A percentile compares a stretch with the other conserved stretches of the same genome.
Evolutionary conservation across 2,888 invertebrate species (phyloP).

Genomic region (Teinopalpus imperialis): DNA sequence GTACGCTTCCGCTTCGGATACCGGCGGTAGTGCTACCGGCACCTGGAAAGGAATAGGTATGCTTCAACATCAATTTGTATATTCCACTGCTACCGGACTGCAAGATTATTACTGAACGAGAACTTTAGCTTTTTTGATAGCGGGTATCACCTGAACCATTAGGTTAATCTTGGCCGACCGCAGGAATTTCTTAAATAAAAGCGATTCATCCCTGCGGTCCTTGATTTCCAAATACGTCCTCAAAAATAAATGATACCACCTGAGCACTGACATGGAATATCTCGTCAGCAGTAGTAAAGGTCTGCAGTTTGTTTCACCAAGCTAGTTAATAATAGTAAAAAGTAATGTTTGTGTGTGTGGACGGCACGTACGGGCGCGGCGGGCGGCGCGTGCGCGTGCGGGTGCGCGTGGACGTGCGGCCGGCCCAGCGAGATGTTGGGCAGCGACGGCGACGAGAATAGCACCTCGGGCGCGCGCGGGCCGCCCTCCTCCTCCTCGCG

Average conservation of each 20-base stretch:
- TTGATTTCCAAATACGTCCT: too few relatives aligned
- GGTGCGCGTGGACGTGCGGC: conserved; percentile 86
- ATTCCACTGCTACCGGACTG: too few relatives aligned
- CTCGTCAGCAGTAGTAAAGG: not conserved
- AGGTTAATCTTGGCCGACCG: too few relatives aligned
- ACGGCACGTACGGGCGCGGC: conserved; percentile 14
- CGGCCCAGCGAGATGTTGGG: conserved; percentile 97
- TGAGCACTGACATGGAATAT: too few relatives aligned
- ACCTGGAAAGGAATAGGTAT: conserved; percentile 33
- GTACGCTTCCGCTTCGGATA: conserved; percentile 90
- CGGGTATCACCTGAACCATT: too few relatives aligned
- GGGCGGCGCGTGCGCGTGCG: conserved; percentile 56
- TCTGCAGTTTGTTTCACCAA: too few relatives aligned
- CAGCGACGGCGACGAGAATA: conserved; percentile 97
- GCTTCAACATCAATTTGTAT: not conserved
- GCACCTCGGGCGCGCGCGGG: conserved; percentile 86
- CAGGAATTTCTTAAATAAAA: too few relatives aligned
- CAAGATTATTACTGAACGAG: too few relatives aligned
- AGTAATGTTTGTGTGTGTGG: not conserved
- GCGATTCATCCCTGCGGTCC: too few relatives aligned
- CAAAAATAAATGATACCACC: too few relatives aligned
- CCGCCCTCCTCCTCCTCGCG: conserved; percentile 91
- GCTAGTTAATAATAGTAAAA: too few relatives aligned
- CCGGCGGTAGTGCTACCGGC: conserved; percentile 59
- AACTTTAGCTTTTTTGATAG: too few relatives aligned